Evolutionary conservation across 2,797 vertebrate genomes (phyloP), one percentile per base, ranked within the genome.

Genomic region (Microchirus variegatus): DNA sequence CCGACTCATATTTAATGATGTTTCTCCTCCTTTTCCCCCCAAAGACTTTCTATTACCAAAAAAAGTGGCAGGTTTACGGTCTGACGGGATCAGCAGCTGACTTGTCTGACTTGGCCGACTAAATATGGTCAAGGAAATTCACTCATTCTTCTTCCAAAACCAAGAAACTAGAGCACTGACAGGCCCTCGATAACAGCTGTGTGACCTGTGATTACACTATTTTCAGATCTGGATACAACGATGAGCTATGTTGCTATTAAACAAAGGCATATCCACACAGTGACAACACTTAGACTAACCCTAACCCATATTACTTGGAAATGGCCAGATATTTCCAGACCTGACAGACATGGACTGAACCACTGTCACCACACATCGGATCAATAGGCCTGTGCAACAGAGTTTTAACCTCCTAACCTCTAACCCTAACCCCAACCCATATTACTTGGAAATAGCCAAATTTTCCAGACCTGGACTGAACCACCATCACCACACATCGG

Each of bases 41-140:
- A n/a, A 42, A 70, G 16, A n/a, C 41, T 60, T 3, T 6, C 5
- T 16, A 13, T 43, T 22, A 50, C 58, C n/a, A n/a, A n/a, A 72
- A 66, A 70, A 59, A 22, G 41, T 52, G 56, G 19, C 31, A 52
- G 11, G 15, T 42, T 53, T 70, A 44, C 69, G 13, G 13, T 65
- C 10, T 22, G n/a, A 9, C 54, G 70, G 68, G 59, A 62, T 64
- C 58, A 64, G 50, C 18, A 51, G 22, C 53, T 75, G 7, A 43
- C 56, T 66, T 64, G 35, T 16, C 44, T 64, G 35, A 15, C 44
- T 46, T 46, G n/a, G n/a, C 16, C 43, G 50, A 47, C 12, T 19
- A 43, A 64, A 41, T 5, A 51, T 8, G 18, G 10, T 6, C 44
- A n/a, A n/a, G n/a, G n/a, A n/a, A n/a, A n/a, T n/a, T n/a, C n/a